Evolutionary conservation across 2,888 invertebrate genomes (phyloP), one percentile per base, ranked within the genome.

Genomic region (Drosophila sordidula): DNA sequence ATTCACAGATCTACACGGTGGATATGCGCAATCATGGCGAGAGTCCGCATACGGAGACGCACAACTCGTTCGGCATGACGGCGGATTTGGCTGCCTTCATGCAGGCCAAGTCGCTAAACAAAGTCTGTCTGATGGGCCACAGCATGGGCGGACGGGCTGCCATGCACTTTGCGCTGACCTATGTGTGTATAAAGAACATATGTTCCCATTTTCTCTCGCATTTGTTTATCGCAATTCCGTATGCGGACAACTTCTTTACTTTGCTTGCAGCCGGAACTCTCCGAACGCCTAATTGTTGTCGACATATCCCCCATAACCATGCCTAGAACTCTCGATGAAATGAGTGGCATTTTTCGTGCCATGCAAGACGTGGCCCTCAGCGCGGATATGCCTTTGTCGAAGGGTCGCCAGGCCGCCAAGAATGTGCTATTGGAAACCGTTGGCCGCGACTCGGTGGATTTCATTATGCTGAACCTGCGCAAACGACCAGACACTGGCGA

Each of bases 21-120:
- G 99, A 99, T 93, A 96, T 97, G 6, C 94, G 99, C 90, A 99
- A 99, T 93, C 99, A 99, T 92, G 99, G 99, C 0, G 97, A 98
- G 72, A 98, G 98, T 89, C 96, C 96, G 0, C 98, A 98, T 90
- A 93, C 95, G 0, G 79, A 93, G 0, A 93, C 95, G 0, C 96
- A 97, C 92, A 94, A 93, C 25, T 98, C 98, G 89, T 92, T 29
- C 9, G 94, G 97, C 41, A 94, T 98, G 94, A 95, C 95, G 0
- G 93, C 93, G 56, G 99, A 99, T 92, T 89, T 98, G 4, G 90
- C 94, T 9, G 92, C 93, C 42, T 93, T 97, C 41, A 92, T 96
- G 67, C 93, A 94, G 25, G 25, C 44, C 12, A 64, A 57, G 0
- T 46, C 66, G 1, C n/a, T 72, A 1, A 4, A 22, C 5, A 75